Conservation (phyloP, 2,113 vertebrate genomes). For the Hylia prasina region DNA sequence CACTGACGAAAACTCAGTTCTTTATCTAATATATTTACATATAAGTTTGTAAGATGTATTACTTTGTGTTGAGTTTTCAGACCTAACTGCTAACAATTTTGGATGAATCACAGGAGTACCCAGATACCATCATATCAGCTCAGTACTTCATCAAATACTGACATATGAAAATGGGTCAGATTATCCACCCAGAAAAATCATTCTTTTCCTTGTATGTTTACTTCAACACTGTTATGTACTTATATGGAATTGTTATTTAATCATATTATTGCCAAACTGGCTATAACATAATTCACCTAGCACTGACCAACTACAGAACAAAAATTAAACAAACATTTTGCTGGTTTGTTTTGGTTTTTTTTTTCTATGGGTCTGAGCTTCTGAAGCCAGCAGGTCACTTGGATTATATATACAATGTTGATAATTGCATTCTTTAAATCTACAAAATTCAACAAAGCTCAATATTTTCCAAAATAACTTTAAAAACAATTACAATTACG, state of each 20-base stretch:
- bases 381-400: constrained; percentile 75
- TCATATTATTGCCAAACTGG: constrained; percentile 68
- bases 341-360: constrained; percentile 62
- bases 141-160: constrained; percentile 23
- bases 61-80: not conserved
- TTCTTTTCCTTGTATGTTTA: constrained; percentile 53
- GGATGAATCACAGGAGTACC: not conserved
- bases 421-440: constrained; percentile 73
- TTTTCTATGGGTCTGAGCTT: constrained; percentile 56
- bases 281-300: constrained; percentile 69
- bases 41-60: not conserved
- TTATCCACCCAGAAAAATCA: not conserved
- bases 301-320: constrained; percentile 69
- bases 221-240: constrained; percentile 65
- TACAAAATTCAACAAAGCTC: constrained; percentile 61
- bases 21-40: not conserved
- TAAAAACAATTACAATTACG: constrained; percentile 75
- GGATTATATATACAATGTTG: constrained; percentile 69
- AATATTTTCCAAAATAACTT: constrained; percentile 69
- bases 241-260: constrained; percentile 80
- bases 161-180: constrained; percentile 31
- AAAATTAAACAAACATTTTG: constrained; percentile 73
- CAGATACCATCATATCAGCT: not conserved
- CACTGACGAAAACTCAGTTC: not conserved
- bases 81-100: not conserved